Evolutionary conservation across 2,797 vertebrate species (phyloP).

Genomic region (Gouania willdenowi): DNA sequence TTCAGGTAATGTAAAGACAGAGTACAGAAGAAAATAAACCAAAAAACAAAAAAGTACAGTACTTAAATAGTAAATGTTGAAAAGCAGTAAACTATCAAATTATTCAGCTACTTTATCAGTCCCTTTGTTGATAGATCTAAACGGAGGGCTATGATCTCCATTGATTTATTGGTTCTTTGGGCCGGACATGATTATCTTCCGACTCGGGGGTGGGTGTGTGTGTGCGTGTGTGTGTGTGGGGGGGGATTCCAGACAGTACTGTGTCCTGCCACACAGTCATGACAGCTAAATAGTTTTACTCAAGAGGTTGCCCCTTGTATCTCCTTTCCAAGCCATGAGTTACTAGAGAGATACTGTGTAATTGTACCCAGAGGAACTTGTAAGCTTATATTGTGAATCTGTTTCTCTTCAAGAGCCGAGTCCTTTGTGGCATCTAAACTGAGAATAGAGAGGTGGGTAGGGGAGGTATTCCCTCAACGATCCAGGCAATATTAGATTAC

Average conservation of each 20-base stretch:
- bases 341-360: constrained; percentile 60
- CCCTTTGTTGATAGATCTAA: constrained; percentile 74
- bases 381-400: constrained; percentile 64
- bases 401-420: constrained; percentile 50
- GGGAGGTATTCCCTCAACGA: constrained; percentile 54
- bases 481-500: constrained; percentile 40
- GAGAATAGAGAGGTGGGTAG: constrained; percentile 27
- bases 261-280: constrained; percentile 78
- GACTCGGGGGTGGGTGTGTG: too few relatives aligned
- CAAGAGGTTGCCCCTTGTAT: constrained; percentile 67
- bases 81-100: too few relatives aligned
- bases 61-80: too few relatives aligned
- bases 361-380: constrained; percentile 76
- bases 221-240: too few relatives aligned
- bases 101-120: too few relatives aligned
- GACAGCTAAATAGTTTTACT: constrained; percentile 82
- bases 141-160: constrained; percentile 83
- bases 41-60: too few relatives aligned
- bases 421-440: constrained; percentile 66
- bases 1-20: too few relatives aligned
- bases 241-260: constrained; percentile 82
- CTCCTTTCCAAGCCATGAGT: constrained; percentile 61
- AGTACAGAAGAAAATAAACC: too few relatives aligned
- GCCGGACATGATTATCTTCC: constrained; percentile 84
- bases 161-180: constrained; percentile 92